Evolutionary conservation across 2,113 vertebrate species (phyloP).

Genomic region (Parotia lawesii): DNA sequence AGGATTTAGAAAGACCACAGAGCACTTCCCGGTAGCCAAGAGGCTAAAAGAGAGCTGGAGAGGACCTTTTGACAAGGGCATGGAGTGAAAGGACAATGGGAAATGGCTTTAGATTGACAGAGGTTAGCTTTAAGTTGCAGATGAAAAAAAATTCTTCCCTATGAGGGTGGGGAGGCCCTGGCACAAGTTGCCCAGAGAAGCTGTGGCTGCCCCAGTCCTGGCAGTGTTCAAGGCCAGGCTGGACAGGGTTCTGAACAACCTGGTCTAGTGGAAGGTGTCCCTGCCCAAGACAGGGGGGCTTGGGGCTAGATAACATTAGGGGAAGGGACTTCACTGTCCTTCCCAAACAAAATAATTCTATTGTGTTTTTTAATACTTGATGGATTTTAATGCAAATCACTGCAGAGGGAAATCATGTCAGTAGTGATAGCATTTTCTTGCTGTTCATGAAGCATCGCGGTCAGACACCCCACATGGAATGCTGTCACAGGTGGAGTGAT

Average conservation of each 20-base stretch:
- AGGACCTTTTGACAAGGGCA: not conserved
- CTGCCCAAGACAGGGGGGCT: accelerated
- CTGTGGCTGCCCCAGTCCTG: not conserved
- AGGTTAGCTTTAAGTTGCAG: not conserved
- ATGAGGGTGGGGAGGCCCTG: not conserved
- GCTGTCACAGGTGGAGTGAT: not conserved
- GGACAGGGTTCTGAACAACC: not conserved
- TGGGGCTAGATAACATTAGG: not conserved
- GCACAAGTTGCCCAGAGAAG: accelerated
- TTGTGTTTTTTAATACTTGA: not conserved
- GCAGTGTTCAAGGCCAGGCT: not conserved
- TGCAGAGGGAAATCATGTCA: not conserved
- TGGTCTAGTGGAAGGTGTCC: accelerated
- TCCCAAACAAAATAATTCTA: not conserved
- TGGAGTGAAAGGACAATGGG: not conserved
- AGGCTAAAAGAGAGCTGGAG: not conserved
- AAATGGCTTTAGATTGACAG: not conserved
- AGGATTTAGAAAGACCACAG: not conserved
- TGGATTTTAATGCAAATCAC: not conserved
- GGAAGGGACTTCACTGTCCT: not conserved
- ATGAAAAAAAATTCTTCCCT: not conserved
- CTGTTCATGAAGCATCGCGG: not conserved
- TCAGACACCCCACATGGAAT: accelerated
- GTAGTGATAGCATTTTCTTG: not conserved
- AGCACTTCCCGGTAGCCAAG: not conserved